Percentiles rank a stretch among this genome's conserved stretches.
These are phyloP conservation scores for Lasioglossum calceatum DNA, from an alignment of 2,888 invertebrate genomes.

Conservation along the genomic window DNA sequence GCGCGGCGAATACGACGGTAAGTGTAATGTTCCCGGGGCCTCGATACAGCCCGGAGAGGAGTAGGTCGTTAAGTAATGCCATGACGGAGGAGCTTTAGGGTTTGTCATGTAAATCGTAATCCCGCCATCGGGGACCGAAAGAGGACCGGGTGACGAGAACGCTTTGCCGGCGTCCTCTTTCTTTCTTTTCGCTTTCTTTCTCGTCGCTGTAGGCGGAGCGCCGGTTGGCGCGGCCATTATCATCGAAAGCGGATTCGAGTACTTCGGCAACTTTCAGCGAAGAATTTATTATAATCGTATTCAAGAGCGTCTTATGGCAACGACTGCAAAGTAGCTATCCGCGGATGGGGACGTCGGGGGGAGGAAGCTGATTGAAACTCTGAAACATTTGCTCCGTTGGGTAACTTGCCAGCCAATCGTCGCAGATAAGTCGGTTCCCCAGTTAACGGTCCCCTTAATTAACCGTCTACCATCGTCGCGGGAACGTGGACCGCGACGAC, in stretches of 20 bases:
- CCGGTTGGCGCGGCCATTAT: conserved; percentile 60
- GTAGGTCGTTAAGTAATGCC: conserved; percentile 14
- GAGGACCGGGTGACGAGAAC: conserved; percentile 6
- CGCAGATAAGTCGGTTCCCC: conserved; percentile 71
- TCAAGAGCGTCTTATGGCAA: conserved; percentile 67
- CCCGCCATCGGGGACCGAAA: conserved; percentile 22
- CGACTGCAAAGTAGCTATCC: conserved; percentile 67
- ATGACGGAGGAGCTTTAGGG: conserved; percentile 11
- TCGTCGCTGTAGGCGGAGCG: not conserved
- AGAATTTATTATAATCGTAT: conserved; percentile 76
- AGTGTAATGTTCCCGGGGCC: conserved; percentile 7
- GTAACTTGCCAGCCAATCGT: conserved; percentile 70
- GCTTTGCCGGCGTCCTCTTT: not conserved
- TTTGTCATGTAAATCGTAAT: conserved; percentile 58
- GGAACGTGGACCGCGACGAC: not conserved
- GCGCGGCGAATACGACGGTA: not conserved
- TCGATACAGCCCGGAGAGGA: not conserved
- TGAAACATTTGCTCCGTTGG: conserved; percentile 62
- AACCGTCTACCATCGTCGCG: conserved; percentile 52
- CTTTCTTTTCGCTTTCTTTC: not conserved
- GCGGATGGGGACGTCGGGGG: not conserved
- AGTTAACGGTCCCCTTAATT: conserved; percentile 74
- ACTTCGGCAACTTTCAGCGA: conserved; percentile 71
- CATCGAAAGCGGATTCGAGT: conserved; percentile 67
- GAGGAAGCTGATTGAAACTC: conserved; percentile 69